Evolutionary conservation across 2,797 vertebrate species (phyloP).

Genomic region (Notoglanidium macrostoma): DNA sequence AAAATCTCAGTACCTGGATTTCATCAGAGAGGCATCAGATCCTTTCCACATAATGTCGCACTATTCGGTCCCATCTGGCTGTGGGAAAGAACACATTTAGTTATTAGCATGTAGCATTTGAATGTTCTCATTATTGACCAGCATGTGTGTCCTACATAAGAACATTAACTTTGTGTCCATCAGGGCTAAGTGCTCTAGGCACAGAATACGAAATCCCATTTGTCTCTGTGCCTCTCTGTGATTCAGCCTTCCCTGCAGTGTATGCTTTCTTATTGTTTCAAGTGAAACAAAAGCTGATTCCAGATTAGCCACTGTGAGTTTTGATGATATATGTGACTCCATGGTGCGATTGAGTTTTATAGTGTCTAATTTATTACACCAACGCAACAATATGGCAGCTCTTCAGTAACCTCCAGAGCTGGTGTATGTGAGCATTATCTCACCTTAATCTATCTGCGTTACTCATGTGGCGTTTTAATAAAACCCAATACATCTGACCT

Average conservation of each 20-base stretch:
- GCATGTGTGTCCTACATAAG: constrained; percentile 16
- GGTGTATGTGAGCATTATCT: background rate
- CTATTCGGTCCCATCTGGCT: background rate
- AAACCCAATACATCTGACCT: constrained; percentile 15
- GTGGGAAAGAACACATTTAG: background rate
- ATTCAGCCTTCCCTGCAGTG: background rate
- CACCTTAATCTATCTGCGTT: constrained; percentile 17
- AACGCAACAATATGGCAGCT: constrained; percentile 1
- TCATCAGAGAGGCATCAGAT: background rate
- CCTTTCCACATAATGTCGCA: background rate
- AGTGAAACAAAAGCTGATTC: constrained; percentile 1
- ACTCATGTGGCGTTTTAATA: constrained; percentile 10
- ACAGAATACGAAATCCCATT: background rate
- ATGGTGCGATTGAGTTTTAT: constrained; percentile 3
- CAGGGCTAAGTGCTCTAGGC: background rate
- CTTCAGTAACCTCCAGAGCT: background rate
- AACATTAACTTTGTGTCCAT: background rate
- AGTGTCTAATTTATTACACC: constrained; percentile 22
- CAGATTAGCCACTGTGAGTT: background rate
- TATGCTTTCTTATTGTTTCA: background rate
- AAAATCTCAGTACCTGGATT: background rate
- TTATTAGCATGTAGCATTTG: background rate
- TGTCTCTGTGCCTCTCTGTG: background rate
- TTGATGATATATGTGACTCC: background rate
- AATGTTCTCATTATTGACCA: background rate